Conservation (phyloP, 1,140 invertebrate genomes). For the Hycleus phaleratus region DNA sequence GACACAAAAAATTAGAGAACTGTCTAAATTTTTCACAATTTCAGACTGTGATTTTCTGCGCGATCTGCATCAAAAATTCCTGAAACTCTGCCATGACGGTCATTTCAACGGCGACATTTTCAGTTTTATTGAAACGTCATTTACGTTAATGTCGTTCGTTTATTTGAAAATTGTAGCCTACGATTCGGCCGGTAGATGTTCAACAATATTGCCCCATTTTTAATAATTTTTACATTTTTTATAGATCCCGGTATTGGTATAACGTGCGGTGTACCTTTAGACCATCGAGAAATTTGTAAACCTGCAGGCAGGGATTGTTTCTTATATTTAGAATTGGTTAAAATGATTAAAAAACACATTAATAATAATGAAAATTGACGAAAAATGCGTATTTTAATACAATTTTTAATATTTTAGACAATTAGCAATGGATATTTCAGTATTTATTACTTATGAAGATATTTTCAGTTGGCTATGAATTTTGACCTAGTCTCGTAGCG, state of each 20-base stretch:
- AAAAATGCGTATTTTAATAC: neutral
- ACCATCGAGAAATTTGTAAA: constrained; percentile 66
- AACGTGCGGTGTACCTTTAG: constrained; percentile 55
- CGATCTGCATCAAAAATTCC: constrained; percentile 50
- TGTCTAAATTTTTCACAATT: constrained; percentile 13
- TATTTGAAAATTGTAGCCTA: constrained; percentile 59
- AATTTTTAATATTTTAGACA: too few species aligned
- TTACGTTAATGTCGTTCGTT: constrained; percentile 59
- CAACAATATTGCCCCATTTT: constrained; percentile 18
- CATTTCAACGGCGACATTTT: constrained; percentile 49
- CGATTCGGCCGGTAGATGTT: constrained; percentile 54
- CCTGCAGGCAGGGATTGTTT: constrained; percentile 56
- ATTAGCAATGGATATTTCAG: too few species aligned
- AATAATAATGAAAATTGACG: neutral
- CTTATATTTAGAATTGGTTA: constrained; percentile 55
- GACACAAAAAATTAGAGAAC: neutral
- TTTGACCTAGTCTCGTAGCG: too few species aligned
- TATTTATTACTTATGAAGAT: too few species aligned
- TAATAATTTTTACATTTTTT: constrained; percentile 26
- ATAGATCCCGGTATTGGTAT: constrained; percentile 59
- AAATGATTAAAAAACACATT: constrained; percentile 42
- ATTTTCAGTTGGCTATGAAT: too few species aligned
- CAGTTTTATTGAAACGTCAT: constrained; percentile 59
- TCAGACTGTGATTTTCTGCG: constrained; percentile 55
- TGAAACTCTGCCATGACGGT: constrained; percentile 42